Conservation (phyloP, 2,797 vertebrate genomes). For the Pangasius mekongensis region DNA sequence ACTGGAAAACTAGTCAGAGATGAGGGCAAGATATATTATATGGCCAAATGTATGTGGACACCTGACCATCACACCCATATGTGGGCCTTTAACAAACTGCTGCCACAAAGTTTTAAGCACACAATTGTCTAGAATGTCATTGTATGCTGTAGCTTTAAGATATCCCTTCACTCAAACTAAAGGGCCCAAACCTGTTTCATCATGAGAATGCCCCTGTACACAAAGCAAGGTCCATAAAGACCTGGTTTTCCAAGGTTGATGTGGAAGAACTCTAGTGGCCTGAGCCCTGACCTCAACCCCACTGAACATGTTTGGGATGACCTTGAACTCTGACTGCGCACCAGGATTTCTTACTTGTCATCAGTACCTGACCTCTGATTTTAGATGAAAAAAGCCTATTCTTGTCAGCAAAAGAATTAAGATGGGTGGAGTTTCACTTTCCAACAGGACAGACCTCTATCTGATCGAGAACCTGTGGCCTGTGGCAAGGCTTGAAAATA, state of each 20-base stretch:
- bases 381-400: not conserved
- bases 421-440: not conserved
- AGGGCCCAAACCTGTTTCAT: not conserved
- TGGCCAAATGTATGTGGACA: not conserved
- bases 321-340: not conserved
- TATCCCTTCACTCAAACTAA: not conserved
- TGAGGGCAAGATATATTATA: not conserved
- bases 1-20: not conserved
- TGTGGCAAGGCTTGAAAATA: not conserved
- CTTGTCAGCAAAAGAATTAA: not conserved
- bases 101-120: too few species aligned
- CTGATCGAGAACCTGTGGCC: not conserved
- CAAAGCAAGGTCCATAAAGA: not conserved
- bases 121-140: too few species aligned
- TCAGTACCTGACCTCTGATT: not conserved
- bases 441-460: not conserved
- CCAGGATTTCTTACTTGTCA: not conserved
- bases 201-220: not conserved
- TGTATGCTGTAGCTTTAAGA: not conserved
- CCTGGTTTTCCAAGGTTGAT: not conserved
- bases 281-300: not conserved
- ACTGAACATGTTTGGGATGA: not conserved
- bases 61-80: not conserved
- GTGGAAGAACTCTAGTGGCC: not conserved
- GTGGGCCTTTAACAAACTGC: not conserved